phyloP scores from a whole-genome alignment of 1,140 invertebrate species.

The Theocolax elegans region DNA sequence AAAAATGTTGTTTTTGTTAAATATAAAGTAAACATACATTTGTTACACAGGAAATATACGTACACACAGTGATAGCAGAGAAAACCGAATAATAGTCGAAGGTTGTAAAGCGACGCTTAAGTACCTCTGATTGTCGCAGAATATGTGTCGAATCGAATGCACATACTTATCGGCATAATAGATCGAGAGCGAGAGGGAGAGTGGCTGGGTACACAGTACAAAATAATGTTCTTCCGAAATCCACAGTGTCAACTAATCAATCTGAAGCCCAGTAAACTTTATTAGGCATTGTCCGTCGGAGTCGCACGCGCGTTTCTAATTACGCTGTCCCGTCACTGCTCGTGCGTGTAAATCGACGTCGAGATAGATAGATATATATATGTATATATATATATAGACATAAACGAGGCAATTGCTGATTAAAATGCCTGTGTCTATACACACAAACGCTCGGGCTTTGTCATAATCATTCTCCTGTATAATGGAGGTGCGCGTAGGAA shows the following conservation, averaged over 20 bases:
- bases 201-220: not conserved
- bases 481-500: not conserved
- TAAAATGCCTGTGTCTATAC: not conserved
- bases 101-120: too few relatives aligned
- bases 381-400: too few relatives aligned
- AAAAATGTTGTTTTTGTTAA: too few relatives aligned
- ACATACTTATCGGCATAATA: too few relatives aligned
- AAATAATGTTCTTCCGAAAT: not conserved
- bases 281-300: not conserved
- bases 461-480: conserved; percentile 34
- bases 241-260: not conserved
- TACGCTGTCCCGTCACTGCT: not conserved
- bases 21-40: too few relatives aligned
- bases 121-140: too few relatives aligned
- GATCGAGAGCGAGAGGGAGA: too few relatives aligned
- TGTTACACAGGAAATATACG: too few relatives aligned
- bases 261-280: not conserved
- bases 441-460: not conserved
- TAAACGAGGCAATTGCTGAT: not conserved
- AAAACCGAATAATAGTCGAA: too few relatives aligned
- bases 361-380: too few relatives aligned
- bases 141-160: too few relatives aligned
- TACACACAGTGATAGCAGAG: too few relatives aligned
- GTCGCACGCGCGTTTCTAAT: not conserved
- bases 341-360: not conserved